Base-by-base conservation (phyloP, 2,888 invertebrate species). In the Agrotis segetum region DNA sequence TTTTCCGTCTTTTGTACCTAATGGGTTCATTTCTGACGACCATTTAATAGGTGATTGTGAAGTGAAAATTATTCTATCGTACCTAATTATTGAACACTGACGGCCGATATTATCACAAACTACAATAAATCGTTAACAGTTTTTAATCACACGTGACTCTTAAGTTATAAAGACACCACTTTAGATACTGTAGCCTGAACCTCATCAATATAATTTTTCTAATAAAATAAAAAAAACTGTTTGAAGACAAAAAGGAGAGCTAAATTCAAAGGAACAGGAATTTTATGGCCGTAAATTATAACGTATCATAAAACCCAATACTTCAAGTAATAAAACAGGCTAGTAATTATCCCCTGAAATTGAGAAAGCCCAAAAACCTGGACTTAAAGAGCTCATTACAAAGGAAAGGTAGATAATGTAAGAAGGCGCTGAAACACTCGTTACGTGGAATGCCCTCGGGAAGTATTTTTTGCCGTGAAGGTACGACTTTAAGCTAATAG, bases 401-500 rank as follows among this genome's bases (percentile, higher is more conserved):
- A 62, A 61, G 52, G 62, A 67, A 66, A 63, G 59, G 40, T 40
- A 70, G 61, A 70, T 80, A 82, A 83, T 70, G 53, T 73, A 82
- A 74, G 67, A 66, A 67, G 34, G 70, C 65, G 71, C 63, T 52
- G 72, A 68, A 71, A 74, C 58, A 58, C 72, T 77, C 81, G 56
- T 79, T 83, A 76, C 74, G 53, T 53, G 49, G 61, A 77, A 71
- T 77, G 70, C 84, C 62, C 66, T 21, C 40, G 78, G 74, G 77
- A 81, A 62, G 74, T 77, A 74, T 85, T 83, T 84, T 83, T 84
- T 77, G 52, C 77, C 47, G 49, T 56, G 53, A 63, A 61, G 67
- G 68, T 72, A 74, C 65, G 71, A 70, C 74, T 75, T 64, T 47
- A 66, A 58, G 73, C 60, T 79, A 86, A 85, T 78, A 74, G 74